Percentiles rank a stretch among this genome's conserved stretches.
Evolutionary conservation across 1,140 invertebrate genomes (phyloP).

Genomic region (Formica selysi): DNA sequence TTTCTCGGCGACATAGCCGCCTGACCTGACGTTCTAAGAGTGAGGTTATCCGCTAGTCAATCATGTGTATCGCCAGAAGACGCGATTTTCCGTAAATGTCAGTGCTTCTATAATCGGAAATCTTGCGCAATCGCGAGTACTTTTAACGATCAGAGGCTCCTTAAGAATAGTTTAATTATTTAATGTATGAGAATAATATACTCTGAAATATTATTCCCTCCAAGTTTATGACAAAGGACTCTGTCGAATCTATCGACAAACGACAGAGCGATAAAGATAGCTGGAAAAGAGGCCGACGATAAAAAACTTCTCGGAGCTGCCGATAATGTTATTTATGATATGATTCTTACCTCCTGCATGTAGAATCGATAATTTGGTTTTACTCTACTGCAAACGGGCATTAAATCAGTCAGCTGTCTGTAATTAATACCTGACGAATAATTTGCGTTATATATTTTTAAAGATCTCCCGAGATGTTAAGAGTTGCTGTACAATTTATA

Average conservation of each 20-base stretch:
- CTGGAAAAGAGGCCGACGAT: neutral
- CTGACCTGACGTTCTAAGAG: neutral
- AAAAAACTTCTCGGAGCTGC: neutral
- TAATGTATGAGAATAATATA: neutral
- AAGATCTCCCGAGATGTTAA: neutral
- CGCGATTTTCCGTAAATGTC: neutral
- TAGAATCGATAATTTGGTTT: slow-evolving; percentile 15
- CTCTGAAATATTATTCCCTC: neutral
- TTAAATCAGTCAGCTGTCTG: slow-evolving; percentile 18
- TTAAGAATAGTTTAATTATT: neutral
- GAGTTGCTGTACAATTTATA: neutral
- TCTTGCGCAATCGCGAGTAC: no score
- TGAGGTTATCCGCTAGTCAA: slow-evolving; percentile 39
- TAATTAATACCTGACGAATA: slow-evolving; percentile 17
- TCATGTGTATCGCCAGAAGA: neutral
- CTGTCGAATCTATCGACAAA: neutral
- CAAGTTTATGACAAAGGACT: neutral
- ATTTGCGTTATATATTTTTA: neutral
- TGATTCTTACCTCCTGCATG: no score
- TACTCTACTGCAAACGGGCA: neutral
- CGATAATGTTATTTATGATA: neutral
- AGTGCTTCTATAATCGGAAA: neutral
- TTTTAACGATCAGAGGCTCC: neutral
- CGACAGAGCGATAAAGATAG: slow-evolving; percentile 5
- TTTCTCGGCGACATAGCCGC: neutral